Conservation (phyloP, 2,113 vertebrate species). For the Polypterus senegalus region DNA sequence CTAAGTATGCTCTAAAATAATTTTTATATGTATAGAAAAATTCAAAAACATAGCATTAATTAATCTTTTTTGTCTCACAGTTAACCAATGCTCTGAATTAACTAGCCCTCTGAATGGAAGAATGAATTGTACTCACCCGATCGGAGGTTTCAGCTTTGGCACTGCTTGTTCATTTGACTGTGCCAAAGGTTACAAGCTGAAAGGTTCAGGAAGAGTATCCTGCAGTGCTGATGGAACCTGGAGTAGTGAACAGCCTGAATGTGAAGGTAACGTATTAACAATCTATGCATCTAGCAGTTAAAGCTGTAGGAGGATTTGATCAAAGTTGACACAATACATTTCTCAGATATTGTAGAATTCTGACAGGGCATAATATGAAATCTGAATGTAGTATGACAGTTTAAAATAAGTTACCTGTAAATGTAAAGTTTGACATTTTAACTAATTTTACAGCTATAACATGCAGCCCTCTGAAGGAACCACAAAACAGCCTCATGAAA, state of each 20-base stretch:
- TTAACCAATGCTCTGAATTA: slow-evolving; percentile 22
- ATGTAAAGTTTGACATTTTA: too few species aligned
- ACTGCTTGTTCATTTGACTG: slow-evolving; percentile 39
- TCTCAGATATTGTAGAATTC: too few species aligned
- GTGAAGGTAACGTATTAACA: too few species aligned
- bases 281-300: too few species aligned
- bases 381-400: too few species aligned
- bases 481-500: slow-evolving; percentile 29
- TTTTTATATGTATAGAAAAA: background rate
- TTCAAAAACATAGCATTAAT: background rate
- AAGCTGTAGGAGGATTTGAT: background rate
- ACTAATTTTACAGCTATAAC: too few species aligned
- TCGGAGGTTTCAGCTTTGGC: slow-evolving; percentile 29
- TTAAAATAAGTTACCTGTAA: too few species aligned
- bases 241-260: too few species aligned
- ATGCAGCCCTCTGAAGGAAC: slow-evolving; percentile 23
- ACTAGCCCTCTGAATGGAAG: slow-evolving; percentile 19
- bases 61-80: slow-evolving; percentile 12
- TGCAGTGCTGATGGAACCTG: too few species aligned
- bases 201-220: slow-evolving; percentile 15
- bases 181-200: slow-evolving; percentile 31
- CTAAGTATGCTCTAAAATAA: background rate
- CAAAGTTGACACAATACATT: too few species aligned
- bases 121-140: slow-evolving; percentile 20
- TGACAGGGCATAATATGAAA: too few species aligned